Base-by-base conservation (phyloP, 2,113 vertebrate genomes). In the Drymodes brunneopygia region DNA sequence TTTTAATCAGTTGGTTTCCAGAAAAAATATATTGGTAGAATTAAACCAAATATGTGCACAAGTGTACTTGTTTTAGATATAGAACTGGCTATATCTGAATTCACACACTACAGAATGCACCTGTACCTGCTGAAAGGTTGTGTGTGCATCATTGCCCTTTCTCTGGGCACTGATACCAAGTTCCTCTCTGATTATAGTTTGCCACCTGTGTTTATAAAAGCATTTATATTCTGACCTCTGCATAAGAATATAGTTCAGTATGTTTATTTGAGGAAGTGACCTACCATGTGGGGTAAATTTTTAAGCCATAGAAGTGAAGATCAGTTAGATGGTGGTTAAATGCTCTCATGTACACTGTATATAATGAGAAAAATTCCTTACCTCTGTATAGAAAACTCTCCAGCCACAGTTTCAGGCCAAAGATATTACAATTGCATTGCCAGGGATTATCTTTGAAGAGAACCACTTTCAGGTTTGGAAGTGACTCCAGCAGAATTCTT, bases 341-440 rank as follows among this genome's bases (percentile, higher is more conserved):
- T 38, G 38, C 73, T 95, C 36, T 75, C 44, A 23, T 5, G 11
- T 45, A 36, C n/a, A 3, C 22, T 64, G 1, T 35, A 25, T 38
- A 14, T 33, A 69, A 51, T 53, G 54, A 80, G 86, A 78, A 90
- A 79, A 81, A 62, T 79, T 94, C 97, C 97, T 98, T 86, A 99
- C 99, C 99, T 99, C 98, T 99, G 85, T 99, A 99, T 60, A 98
- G 95, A 97, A 99, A 99, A 58, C 97, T 99, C 96, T 99, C 99
- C 97, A 99, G 96, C 99, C 99, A 99, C 84, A 99, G 98, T 97
- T 99, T 99, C 90, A 99, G 97, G 79, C 98, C 98, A 83, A 99
- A 98, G 83, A 99, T 94, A 58, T 99, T 98, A 89, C 99, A 99
- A 77, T 99, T 99, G 88, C 99, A 99, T 95, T 98, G 98, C 99